Evolutionary conservation across 2,888 invertebrate genomes (phyloP), one percentile per base, ranked within the genome.

Genomic region (Liposcelis brunnea): DNA sequence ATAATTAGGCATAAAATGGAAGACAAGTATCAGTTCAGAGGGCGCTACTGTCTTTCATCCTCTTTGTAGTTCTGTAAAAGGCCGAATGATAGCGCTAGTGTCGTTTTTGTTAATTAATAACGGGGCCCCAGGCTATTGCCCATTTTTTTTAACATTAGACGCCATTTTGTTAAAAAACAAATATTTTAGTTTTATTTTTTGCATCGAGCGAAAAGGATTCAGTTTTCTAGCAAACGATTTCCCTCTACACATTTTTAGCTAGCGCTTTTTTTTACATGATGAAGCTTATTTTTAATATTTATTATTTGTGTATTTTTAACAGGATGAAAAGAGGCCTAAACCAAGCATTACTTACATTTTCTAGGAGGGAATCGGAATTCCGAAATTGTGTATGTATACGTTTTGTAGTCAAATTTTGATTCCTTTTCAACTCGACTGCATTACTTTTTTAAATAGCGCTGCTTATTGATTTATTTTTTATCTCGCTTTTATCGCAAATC

Each of bases 311-410:
- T 45, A 16, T 48, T 47, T 37, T 52, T 50, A 46, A 49, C 55
- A 54, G 54, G 55, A 51, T 35, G 47, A 42, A 40, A 47, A 43
- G 47, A 47, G 44, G 52, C 57, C 52, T 55, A 56, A 58, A 54
- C 59, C 58, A 77, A 84, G 84, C 73, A 79, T 83, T 77, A 84
- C 84, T 62, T 84, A 84, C 75, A 84, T 84, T 75, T 84, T 40
- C 49, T 53, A 52, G 49, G 43, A 45, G 46, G 43, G 26, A 31
- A 42, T 31, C 42, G 31, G 31, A 21, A 21, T 4, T 18, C 5
- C 31, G 42, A 15, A 21, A 42, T 21, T 26, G 18, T 42, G 42
- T 26, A 26, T 26, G 26, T 26, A 26, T 26, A 8, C 5, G 4
- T 26, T 26, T 26, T 26, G 26, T 26, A 26, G 26, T 26, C 26